Conservation (phyloP, 2,888 invertebrate genomes). For the Therioaphis trifolii region DNA sequence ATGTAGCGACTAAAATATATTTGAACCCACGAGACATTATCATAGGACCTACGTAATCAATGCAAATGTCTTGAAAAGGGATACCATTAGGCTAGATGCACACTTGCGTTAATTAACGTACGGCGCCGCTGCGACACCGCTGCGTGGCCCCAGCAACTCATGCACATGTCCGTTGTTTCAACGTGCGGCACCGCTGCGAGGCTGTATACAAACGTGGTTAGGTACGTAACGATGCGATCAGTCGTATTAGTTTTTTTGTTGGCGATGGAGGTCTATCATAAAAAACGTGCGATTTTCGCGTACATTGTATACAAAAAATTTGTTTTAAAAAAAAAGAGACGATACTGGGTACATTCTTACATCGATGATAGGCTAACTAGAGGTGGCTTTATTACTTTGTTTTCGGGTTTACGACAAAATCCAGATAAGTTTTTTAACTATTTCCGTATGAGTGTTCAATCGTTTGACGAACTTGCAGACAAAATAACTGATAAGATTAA, state of each 20-base stretch:
- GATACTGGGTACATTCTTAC: not conserved
- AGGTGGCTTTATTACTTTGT: constrained; percentile 7
- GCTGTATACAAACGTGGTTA: not conserved
- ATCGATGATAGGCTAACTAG: not conserved
- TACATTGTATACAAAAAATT: constrained; percentile 9
- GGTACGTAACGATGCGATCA: not conserved
- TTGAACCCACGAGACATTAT: no score
- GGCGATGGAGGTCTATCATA: constrained; percentile 28
- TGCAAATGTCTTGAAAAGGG: no score
- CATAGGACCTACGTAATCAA: no score
- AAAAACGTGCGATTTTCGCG: constrained; percentile 17
- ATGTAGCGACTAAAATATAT: no score
- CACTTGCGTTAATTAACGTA: constrained; percentile 22
- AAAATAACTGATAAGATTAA: not conserved
- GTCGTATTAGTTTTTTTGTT: constrained; percentile 8
- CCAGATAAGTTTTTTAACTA: constrained; percentile 13
- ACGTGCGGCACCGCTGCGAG: constrained; percentile 16
- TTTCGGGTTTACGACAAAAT: constrained; percentile 8
- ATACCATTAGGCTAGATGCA: not conserved
- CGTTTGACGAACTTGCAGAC: constrained; percentile 12
- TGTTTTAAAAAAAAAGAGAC: constrained; percentile 18
- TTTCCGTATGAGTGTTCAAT: constrained; percentile 24
- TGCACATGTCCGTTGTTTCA: constrained; percentile 23
- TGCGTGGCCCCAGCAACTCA: constrained; percentile 6
- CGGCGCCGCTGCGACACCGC: constrained; percentile 16